Conservation (phyloP, 2,888 invertebrate genomes). For the Agonopterix subpropinquella region DNA sequence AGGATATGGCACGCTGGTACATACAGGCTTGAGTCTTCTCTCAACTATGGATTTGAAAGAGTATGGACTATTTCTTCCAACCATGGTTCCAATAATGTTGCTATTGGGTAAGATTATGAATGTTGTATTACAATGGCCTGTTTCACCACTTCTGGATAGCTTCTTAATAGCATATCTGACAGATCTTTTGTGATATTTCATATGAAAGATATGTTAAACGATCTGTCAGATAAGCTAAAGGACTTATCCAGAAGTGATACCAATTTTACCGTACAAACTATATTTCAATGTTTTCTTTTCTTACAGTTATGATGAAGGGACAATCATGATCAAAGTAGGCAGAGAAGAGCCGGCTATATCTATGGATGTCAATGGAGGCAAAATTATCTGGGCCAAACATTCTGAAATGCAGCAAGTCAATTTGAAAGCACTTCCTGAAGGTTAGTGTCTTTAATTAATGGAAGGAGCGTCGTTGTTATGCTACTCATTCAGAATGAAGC, state of each 20-base stretch:
- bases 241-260: no score
- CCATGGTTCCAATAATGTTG: conserved; percentile 97
- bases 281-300: no score
- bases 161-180: no score
- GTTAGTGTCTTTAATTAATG: conserved; percentile 34
- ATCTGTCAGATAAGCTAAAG: no score
- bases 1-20: conserved; percentile 99
- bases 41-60: conserved; percentile 98
- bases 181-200: no score
- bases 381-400: conserved; percentile 99
- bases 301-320: conserved; percentile 93
- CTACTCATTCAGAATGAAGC: no score
- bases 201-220: no score
- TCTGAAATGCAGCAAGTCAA: conserved; percentile 99
- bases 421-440: conserved; percentile 88
- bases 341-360: conserved; percentile 99
- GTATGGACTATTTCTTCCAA: conserved; percentile 97
- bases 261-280: no score
- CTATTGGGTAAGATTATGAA: conserved; percentile 80
- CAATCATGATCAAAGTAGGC: conserved; percentile 96
- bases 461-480: no score
- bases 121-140: neutral
- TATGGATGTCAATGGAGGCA: conserved; percentile 98
- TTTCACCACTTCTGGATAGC: no score
- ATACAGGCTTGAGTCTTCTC: conserved; percentile 95